Conservation (phyloP, 2,113 vertebrate genomes). For the Otis tarda region DNA sequence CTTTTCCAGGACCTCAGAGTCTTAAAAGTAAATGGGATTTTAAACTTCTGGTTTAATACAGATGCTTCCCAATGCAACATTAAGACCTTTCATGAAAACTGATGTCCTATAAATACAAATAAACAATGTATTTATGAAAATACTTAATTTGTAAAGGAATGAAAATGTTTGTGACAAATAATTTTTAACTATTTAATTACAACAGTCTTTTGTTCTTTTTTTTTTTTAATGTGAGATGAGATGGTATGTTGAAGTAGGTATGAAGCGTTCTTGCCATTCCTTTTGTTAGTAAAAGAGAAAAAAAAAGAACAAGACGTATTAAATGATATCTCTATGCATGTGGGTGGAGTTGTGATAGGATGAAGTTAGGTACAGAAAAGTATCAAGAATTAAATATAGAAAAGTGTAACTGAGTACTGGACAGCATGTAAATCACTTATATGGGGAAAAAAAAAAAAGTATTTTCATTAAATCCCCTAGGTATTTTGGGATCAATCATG, state of each 20-base stretch:
- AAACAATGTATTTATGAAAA: background rate
- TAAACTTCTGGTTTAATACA: constrained; percentile 51
- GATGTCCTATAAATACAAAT: constrained; percentile 50
- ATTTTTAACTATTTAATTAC: background rate
- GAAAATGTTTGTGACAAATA: background rate
- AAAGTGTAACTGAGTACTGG: background rate
- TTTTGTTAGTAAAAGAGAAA: background rate
- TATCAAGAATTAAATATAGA: background rate
- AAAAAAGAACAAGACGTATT: fast-evolving
- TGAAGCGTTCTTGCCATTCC: background rate
- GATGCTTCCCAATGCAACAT: constrained; percentile 43
- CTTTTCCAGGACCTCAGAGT: constrained; percentile 24
- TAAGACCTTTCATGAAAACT: background rate
- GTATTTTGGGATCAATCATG: background rate
- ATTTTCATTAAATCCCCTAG: background rate
- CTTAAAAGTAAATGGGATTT: constrained; percentile 50
- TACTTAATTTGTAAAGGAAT: background rate
- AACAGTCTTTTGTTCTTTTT: background rate
- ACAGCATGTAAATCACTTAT: background rate
- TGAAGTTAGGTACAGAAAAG: background rate
- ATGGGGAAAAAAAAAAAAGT: fast-evolving
- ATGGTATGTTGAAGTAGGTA: background rate
- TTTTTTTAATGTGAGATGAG: background rate
- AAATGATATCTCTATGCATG: background rate
- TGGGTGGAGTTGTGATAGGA: background rate